Evolutionary conservation across 2,888 invertebrate genomes (phyloP).

Genomic region (Drosophila ustulata): DNA sequence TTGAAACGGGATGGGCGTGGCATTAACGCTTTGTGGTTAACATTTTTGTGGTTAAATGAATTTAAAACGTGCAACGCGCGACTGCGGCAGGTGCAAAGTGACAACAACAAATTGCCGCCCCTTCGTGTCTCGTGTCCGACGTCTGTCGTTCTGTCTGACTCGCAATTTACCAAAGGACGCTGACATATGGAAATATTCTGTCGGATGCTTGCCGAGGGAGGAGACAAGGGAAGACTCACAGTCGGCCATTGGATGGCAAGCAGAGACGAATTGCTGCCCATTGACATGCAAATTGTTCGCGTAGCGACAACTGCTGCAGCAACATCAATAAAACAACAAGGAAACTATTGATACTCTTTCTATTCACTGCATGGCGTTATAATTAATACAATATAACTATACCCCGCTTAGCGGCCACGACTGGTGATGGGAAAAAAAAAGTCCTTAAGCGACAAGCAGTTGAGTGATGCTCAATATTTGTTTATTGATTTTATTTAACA

Average conservation of each 20-base stretch:
- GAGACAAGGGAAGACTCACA: neutral
- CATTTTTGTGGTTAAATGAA: conserved; percentile 81
- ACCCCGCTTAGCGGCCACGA: too few relatives aligned
- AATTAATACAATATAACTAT: neutral
- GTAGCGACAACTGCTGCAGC: conserved; percentile 47
- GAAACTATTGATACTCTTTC: conserved; percentile 36
- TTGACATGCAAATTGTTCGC: conserved; percentile 75
- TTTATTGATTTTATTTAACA: too few relatives aligned
- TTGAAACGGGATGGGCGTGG: conserved; percentile 63
- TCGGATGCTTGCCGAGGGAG: conserved; percentile 51
- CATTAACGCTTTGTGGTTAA: conserved; percentile 81
- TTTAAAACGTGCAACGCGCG: conserved; percentile 70
- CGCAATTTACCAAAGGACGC: conserved; percentile 49
- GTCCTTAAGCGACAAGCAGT: too few relatives aligned
- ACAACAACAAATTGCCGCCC: conserved; percentile 77
- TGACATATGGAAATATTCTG: conserved; percentile 77
- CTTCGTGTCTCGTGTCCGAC: conserved; percentile 15
- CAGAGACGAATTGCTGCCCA: conserved; percentile 68
- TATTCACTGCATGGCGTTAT: neutral
- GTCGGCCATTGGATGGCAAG: conserved; percentile 21
- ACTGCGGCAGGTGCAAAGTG: conserved; percentile 74
- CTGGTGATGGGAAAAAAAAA: too few relatives aligned
- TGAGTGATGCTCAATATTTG: too few relatives aligned
- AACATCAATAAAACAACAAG: conserved; percentile 19
- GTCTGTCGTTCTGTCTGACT: conserved; percentile 30